Percentiles rank a stretch among this genome's conserved stretches.
Evolutionary conservation across 1,140 invertebrate species (phyloP).

Genomic region (Apis mellifera): DNA sequence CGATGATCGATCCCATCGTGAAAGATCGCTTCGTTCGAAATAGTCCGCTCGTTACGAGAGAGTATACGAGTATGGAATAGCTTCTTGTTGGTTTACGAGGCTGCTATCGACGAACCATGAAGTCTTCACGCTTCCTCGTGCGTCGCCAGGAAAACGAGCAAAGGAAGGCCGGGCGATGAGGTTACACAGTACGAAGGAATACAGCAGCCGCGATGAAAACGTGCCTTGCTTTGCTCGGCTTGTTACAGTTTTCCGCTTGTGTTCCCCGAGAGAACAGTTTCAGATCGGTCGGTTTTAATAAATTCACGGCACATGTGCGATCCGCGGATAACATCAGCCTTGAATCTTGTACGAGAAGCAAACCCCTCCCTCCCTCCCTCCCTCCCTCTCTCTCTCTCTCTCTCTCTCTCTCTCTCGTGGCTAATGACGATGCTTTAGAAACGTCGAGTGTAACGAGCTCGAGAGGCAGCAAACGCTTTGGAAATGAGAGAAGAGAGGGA

Average conservation of each 20-base stretch:
- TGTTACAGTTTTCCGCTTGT: neutral
- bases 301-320: slow-evolving; percentile 7
- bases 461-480: too few relatives aligned
- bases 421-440: slow-evolving; percentile 40
- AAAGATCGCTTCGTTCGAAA: too few relatives aligned
- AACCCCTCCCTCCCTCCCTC: too few relatives aligned
- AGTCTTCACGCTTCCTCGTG: neutral
- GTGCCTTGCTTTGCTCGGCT: neutral
- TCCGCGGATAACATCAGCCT: slow-evolving; percentile 25
- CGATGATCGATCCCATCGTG: neutral
- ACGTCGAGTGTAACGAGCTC: slow-evolving; percentile 22
- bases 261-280: neutral
- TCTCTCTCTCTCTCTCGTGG: neutral
- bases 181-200: too few relatives aligned
- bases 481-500: neutral
- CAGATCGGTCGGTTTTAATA: slow-evolving; percentile 34
- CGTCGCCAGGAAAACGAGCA: slow-evolving; percentile 3
- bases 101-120: neutral
- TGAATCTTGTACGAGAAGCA: slow-evolving; percentile 24
- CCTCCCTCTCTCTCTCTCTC: neutral
- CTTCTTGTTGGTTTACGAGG: neutral
- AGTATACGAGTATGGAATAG: neutral
- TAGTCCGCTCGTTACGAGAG: neutral
- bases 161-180: neutral
- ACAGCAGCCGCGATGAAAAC: neutral